Percentiles rank a stretch among this genome's conserved stretches.
Conservation (phyloP, 2,113 vertebrate genomes). For the Takifugu flavidus region DNA sequence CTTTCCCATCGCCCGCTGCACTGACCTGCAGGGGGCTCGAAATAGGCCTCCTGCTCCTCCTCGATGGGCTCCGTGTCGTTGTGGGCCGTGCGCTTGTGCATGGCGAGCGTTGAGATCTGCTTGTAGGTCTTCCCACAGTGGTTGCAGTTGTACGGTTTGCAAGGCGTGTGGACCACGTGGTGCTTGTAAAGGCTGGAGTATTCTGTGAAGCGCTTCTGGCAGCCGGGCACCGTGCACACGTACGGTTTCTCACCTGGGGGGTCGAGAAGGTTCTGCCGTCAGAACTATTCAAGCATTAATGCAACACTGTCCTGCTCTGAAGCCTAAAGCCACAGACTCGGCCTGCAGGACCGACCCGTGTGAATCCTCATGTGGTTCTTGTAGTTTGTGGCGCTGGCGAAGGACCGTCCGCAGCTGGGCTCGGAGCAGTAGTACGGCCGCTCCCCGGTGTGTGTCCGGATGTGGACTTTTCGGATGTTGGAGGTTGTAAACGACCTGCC, state of each 20-base stretch:
- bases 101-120: slow-evolving; percentile 96
- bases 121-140: slow-evolving; percentile 99
- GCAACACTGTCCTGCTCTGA: too few species aligned
- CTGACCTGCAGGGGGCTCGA: slow-evolving; percentile 91
- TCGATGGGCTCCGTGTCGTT: slow-evolving; percentile 97
- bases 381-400: slow-evolving; percentile 98
- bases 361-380: slow-evolving; percentile 99
- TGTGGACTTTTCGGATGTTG: slow-evolving; percentile 98
- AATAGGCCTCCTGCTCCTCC: slow-evolving; percentile 95
- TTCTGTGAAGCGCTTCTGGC: slow-evolving; percentile 98
- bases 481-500: slow-evolving; percentile 98
- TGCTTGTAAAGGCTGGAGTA: slow-evolving; percentile 99
- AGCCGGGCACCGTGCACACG: slow-evolving; percentile 97
- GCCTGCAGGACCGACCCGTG: slow-evolving; percentile 76
- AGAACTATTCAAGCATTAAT: too few species aligned
- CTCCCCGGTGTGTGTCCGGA: slow-evolving; percentile 97
- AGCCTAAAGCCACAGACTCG: too few species aligned
- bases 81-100: slow-evolving; percentile 97
- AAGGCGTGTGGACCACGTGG: slow-evolving; percentile 97
- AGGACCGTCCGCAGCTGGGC: slow-evolving; percentile 93
- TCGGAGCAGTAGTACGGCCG: slow-evolving; percentile 97
- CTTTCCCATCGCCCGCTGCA: not conserved
- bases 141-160: slow-evolving; percentile 99
- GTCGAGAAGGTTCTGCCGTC: too few species aligned
- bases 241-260: slow-evolving; percentile 94